A percentile compares a stretch with the other conserved stretches of the same genome.
Conservation (phyloP, 2,888 invertebrate genomes). For the Lasius platythorax region DNA sequence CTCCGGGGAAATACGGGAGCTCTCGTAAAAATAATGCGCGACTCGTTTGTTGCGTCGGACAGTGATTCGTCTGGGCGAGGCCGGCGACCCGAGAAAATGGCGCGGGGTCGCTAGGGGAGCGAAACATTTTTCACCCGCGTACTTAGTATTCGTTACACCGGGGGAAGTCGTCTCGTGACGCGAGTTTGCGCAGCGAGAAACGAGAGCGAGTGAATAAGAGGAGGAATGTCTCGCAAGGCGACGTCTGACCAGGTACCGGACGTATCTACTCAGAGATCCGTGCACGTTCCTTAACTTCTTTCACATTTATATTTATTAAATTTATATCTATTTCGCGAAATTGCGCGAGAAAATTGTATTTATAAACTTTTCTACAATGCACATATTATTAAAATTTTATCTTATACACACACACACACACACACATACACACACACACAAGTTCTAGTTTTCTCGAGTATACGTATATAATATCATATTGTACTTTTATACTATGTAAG, state of each 20-base stretch:
- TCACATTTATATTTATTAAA: neutral
- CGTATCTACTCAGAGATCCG: neutral
- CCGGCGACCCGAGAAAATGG: slow-evolving; percentile 77
- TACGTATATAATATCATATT: neutral
- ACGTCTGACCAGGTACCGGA: slow-evolving; percentile 36
- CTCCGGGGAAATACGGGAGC: slow-evolving; percentile 73
- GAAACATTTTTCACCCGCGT: slow-evolving; percentile 80
- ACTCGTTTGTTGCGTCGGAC: slow-evolving; percentile 80
- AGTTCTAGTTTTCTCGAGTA: neutral
- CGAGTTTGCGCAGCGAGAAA: slow-evolving; percentile 30
- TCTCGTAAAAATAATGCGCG: slow-evolving; percentile 78
- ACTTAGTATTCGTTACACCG: slow-evolving; percentile 70
- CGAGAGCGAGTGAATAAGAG: neutral
- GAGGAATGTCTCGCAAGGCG: slow-evolving; percentile 32
- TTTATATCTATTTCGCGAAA: neutral
- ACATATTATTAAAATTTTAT: neutral
- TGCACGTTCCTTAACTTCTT: neutral
- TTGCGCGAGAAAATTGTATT: neutral
- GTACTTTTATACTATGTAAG: neutral
- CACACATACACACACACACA: too few relatives aligned
- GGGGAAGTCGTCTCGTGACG: slow-evolving; percentile 25
- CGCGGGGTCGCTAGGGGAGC: slow-evolving; percentile 54
- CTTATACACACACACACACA: neutral
- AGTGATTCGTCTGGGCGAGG: slow-evolving; percentile 80
- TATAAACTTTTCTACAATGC: neutral